These are phyloP conservation scores for Urechis unicinctus DNA, from an alignment of 2,888 invertebrate genomes.

Conservation along the genomic window DNA sequence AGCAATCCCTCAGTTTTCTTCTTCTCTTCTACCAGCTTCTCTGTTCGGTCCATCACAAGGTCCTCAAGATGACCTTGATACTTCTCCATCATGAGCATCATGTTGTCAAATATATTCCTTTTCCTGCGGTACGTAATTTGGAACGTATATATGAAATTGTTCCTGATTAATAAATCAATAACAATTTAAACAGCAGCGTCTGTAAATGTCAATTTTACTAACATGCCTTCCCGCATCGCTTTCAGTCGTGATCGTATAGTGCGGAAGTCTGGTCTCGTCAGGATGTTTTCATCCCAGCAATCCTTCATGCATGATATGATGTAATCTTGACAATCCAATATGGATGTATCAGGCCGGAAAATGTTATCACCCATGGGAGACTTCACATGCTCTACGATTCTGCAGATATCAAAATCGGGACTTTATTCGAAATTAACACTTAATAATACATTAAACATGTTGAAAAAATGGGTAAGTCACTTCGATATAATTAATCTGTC, in stretches of 20 bases:
- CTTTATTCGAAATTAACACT: too few relatives aligned
- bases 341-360: constrained; percentile 62
- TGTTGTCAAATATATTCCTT: constrained; percentile 93
- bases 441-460: too few relatives aligned
- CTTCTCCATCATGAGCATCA: constrained; percentile 97
- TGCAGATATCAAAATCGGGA: too few relatives aligned
- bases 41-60: constrained; percentile 85
- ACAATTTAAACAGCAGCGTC: too few relatives aligned
- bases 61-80: constrained; percentile 92
- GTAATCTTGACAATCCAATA: constrained; percentile 63
- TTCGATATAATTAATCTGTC: too few relatives aligned
- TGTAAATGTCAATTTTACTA: too few relatives aligned
- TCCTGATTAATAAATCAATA: too few relatives aligned
- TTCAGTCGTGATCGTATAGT: constrained; percentile 43
- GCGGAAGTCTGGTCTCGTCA: constrained; percentile 49
- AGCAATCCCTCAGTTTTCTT: constrained; percentile 89
- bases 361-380: constrained; percentile 9
- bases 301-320: constrained; percentile 43
- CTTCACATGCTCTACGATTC: constrained; percentile 73
- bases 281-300: constrained; percentile 50
- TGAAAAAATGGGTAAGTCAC: too few relatives aligned
- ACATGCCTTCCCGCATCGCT: constrained; percentile 71
- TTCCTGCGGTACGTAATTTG: constrained; percentile 59
- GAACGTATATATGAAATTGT: too few relatives aligned
- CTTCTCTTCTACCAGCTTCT: constrained; percentile 88